Conservation (phyloP, 2,113 vertebrate species). For the Corydoras maculifer region DNA sequence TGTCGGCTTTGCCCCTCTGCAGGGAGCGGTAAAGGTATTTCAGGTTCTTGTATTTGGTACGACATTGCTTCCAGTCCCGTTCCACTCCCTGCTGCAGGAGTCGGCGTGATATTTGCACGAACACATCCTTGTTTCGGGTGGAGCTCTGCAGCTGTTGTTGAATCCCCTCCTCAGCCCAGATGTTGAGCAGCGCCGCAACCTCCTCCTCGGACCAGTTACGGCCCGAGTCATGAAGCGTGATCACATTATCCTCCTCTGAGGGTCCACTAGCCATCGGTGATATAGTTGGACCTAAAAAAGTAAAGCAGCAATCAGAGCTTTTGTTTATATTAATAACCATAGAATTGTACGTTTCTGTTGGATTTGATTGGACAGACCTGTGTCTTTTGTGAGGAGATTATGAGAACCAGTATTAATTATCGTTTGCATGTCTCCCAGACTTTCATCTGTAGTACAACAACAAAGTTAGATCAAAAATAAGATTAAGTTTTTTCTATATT, state of each 20-base stretch:
- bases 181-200: slow-evolving; percentile 71
- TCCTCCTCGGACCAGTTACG: slow-evolving; percentile 83
- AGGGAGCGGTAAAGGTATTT: slow-evolving; percentile 81
- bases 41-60: slow-evolving; percentile 83
- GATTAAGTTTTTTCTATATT: neutral
- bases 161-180: slow-evolving; percentile 77
- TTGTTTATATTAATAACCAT: neutral
- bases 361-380: slow-evolving; percentile 10
- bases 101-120: slow-evolving; percentile 76
- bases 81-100: slow-evolving; percentile 75
- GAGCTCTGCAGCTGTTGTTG: slow-evolving; percentile 77
- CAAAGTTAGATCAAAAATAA: neutral
- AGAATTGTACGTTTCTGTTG: too few relatives aligned
- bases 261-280: slow-evolving; percentile 33
- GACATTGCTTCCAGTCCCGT: slow-evolving; percentile 84
- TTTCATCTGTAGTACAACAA: slow-evolving; percentile 33
- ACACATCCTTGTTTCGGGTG: slow-evolving; percentile 82
- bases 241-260: slow-evolving; percentile 65
- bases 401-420: slow-evolving; percentile 38
- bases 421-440: slow-evolving; percentile 40
- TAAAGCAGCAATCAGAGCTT: neutral
- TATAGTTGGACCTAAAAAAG: slow-evolving; percentile 40
- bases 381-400: slow-evolving; percentile 27
- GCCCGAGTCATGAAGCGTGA: slow-evolving; percentile 70
- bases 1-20: slow-evolving; percentile 70